Percentiles rank a stretch among this genome's conserved stretches.
phyloP scores from a whole-genome alignment of 1,140 invertebrate species.

The Dufourea novaeangliae region DNA sequence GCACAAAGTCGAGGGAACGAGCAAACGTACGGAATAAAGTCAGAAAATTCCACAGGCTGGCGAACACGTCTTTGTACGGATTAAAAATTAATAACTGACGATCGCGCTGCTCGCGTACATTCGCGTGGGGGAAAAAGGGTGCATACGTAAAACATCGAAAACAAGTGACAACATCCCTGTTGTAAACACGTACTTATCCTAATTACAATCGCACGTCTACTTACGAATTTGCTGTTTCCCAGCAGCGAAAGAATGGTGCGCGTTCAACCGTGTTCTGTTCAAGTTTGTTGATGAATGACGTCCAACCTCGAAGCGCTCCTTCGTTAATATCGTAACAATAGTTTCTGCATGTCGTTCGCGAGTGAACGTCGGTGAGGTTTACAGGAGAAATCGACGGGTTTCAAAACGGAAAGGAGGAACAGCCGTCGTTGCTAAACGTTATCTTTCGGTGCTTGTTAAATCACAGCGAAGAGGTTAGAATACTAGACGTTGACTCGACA shows the following conservation, averaged over 20 bases:
- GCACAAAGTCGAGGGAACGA: neutral
- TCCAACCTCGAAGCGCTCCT: neutral
- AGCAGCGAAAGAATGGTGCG: constrained; percentile 2
- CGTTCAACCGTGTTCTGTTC: constrained; percentile 2
- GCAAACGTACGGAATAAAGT: neutral
- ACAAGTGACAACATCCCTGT: constrained; percentile 9
- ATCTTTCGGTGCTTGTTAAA: constrained; percentile 19
- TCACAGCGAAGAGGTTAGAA: constrained; percentile 66
- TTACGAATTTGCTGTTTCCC: constrained; percentile 10
- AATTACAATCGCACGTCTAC: neutral
- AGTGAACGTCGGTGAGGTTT: neutral
- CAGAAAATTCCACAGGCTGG: neutral
- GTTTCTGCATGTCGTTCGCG: no score
- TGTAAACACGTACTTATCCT: constrained; percentile 19
- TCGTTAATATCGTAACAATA: neutral
- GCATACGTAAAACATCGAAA: constrained; percentile 17
- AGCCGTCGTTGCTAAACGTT: neutral
- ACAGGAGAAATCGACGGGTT: neutral
- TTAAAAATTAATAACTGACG: constrained; percentile 40
- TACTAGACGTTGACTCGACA: constrained; percentile 75
- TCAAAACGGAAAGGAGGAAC: neutral
- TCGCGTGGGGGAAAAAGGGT: constrained; percentile 30
- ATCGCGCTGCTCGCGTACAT: constrained; percentile 8
- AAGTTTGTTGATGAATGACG: constrained; percentile 21
- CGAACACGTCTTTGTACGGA: neutral